Evolutionary conservation across 1,140 invertebrate species (phyloP).

Genomic region (Tribolium castaneum): DNA sequence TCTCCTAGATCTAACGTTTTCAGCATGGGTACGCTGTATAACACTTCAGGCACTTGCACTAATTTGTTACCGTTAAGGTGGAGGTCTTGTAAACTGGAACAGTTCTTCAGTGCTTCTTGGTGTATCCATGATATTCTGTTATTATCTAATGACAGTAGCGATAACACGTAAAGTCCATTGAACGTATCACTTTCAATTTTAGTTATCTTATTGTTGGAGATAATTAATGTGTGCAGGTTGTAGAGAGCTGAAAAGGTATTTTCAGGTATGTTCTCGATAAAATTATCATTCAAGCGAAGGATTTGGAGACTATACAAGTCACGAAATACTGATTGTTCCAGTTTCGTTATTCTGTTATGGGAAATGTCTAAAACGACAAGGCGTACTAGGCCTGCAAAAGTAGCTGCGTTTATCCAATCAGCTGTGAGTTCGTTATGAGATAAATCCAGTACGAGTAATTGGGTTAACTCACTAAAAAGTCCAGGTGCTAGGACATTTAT

Average conservation of each 20-base stretch:
- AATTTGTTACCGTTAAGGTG: conserved; percentile 91
- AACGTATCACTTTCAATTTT: conserved; percentile 82
- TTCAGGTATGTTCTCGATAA: conserved; percentile 82
- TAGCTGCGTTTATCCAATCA: conserved; percentile 89
- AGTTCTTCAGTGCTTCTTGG: conserved; percentile 83
- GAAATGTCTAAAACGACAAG: conserved; percentile 86
- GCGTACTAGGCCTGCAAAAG: conserved; percentile 84
- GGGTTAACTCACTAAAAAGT: conserved; percentile 83
- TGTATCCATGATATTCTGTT: conserved; percentile 84
- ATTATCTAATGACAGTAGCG: conserved; percentile 84
- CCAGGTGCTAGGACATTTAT: conserved; percentile 87
- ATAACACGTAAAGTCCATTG: conserved; percentile 80
- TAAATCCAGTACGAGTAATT: conserved; percentile 84
- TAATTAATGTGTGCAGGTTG: conserved; percentile 85
- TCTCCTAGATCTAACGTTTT: conserved; percentile 90
- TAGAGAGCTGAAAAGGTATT: conserved; percentile 84
- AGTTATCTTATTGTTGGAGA: conserved; percentile 87
- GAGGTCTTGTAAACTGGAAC: conserved; percentile 85
- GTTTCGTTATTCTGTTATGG: conserved; percentile 80
- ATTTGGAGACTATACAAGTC: conserved; percentile 86
- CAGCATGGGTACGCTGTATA: conserved; percentile 81
- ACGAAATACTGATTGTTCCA: conserved; percentile 83
- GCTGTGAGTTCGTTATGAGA: conserved; percentile 87
- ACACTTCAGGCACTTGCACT: conserved; percentile 83
- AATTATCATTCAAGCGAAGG: conserved; percentile 84